A percentile compares a stretch with the other conserved stretches of the same genome.
phyloP scores from a whole-genome alignment of 2,797 vertebrate genomes.

The Percopsis omiscomaycus region DNA sequence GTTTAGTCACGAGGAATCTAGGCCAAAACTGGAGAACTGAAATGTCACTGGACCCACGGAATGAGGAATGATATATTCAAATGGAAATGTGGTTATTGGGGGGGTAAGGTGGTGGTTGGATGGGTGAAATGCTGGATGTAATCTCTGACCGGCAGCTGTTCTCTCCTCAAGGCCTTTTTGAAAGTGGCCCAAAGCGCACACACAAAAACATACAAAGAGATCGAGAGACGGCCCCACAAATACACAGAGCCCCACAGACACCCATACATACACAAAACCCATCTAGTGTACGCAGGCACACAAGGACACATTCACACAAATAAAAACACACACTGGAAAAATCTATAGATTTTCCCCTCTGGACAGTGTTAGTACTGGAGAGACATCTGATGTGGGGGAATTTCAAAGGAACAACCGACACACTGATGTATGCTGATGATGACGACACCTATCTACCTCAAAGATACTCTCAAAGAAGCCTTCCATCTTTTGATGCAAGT shows the following conservation, averaged over 20 bases:
- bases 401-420: conserved; percentile 23
- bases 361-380: conserved; percentile 11
- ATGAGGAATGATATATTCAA: not conserved
- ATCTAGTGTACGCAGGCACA: not conserved
- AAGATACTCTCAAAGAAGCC: conserved; percentile 16
- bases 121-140: conserved; percentile 54
- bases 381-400: conserved; percentile 29
- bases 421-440: conserved; percentile 12
- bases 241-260: conserved; percentile 6
- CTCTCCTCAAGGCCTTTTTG: conserved; percentile 46
- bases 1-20: conserved; percentile 2
- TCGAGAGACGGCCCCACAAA: conserved; percentile 3
- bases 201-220: conserved; percentile 5
- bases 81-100: not conserved
- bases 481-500: not conserved
- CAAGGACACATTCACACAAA: conserved; percentile 4
- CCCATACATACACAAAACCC: not conserved
- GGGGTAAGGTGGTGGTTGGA: conserved; percentile 27
- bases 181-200: conserved; percentile 24
- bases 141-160: conserved; percentile 68
- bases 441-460: conserved; percentile 32
- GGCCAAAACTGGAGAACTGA: conserved; percentile 14
- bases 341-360: conserved; percentile 31
- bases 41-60: not conserved
- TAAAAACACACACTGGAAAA: not conserved